Conservation (phyloP, 2,888 invertebrate species). For the Congeria kusceri region DNA sequence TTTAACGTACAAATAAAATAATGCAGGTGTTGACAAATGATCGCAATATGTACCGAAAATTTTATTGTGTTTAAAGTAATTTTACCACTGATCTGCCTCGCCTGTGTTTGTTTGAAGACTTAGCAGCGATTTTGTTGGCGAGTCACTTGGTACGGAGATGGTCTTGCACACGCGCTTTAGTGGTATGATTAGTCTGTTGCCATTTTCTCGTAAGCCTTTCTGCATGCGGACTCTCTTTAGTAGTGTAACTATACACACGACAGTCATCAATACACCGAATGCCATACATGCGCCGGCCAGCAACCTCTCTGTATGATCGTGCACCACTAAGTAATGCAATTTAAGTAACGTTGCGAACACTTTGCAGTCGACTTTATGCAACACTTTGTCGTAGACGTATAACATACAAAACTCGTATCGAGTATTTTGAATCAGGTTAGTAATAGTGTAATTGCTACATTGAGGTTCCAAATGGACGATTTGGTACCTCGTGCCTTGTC, state of each 20-base stretch:
- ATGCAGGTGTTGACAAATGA: no score
- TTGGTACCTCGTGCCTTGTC: constrained; percentile 38
- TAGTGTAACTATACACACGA: constrained; percentile 83
- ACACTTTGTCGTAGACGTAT: constrained; percentile 71
- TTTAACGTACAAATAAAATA: no score
- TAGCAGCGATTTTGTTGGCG: no score
- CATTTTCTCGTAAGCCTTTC: constrained; percentile 75
- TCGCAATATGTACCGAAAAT: no score
- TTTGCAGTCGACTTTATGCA: constrained; percentile 74
- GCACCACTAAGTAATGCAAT: constrained; percentile 58
- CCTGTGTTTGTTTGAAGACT: no score
- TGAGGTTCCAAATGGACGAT: constrained; percentile 72
- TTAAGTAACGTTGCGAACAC: constrained; percentile 72
- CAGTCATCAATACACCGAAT: constrained; percentile 76
- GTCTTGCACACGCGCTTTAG: no score
- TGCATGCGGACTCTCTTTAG: constrained; percentile 81
- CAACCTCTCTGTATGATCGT: constrained; percentile 71
- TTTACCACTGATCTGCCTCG: no score
- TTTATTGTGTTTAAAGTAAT: no score
- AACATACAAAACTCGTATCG: constrained; percentile 86
- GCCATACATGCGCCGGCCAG: constrained; percentile 76
- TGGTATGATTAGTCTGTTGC: constrained; percentile 12
- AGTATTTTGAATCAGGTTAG: constrained; percentile 84
- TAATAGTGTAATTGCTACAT: constrained; percentile 84
- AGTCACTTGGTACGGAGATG: no score